Evolutionary conservation across 2,113 vertebrate species (phyloP).

Genomic region (Centropus unirufus): DNA sequence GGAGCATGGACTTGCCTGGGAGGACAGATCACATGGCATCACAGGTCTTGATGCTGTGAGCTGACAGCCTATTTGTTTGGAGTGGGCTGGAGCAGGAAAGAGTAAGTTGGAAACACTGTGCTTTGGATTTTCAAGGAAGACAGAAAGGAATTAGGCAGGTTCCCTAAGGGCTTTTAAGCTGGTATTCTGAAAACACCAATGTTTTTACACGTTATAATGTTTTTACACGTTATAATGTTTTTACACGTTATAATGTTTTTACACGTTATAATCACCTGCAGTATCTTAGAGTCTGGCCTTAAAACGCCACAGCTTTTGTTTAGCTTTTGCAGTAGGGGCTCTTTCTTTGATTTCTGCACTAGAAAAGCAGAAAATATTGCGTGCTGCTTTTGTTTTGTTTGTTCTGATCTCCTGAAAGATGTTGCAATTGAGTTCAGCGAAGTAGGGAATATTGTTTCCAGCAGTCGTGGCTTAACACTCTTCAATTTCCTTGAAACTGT

Average conservation of each 20-base stretch:
- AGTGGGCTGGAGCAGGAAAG: not conserved
- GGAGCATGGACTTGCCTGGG: not conserved
- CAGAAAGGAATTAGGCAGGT: not conserved
- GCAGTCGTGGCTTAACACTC: not conserved
- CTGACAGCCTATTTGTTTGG: not conserved
- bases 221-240: no score
- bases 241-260: not conserved
- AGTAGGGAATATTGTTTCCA: not conserved
- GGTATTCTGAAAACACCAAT: not conserved
- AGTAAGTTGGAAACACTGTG: not conserved
- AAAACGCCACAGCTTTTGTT: not conserved
- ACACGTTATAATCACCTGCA: not conserved
- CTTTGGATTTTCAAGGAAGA: not conserved
- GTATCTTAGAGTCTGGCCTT: not conserved
- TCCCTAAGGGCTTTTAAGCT: not conserved
- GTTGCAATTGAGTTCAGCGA: not conserved
- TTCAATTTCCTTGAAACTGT: not conserved
- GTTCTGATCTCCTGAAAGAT: not conserved
- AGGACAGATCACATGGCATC: not conserved
- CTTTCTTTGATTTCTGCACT: not conserved
- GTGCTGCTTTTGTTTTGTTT: not conserved
- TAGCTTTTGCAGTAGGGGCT: not conserved
- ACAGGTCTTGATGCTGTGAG: rapidly evolving
- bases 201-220: not conserved
- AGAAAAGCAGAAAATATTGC: not conserved